Conservation (phyloP, 2,888 invertebrate genomes). For the Palloptera scutellata region DNA sequence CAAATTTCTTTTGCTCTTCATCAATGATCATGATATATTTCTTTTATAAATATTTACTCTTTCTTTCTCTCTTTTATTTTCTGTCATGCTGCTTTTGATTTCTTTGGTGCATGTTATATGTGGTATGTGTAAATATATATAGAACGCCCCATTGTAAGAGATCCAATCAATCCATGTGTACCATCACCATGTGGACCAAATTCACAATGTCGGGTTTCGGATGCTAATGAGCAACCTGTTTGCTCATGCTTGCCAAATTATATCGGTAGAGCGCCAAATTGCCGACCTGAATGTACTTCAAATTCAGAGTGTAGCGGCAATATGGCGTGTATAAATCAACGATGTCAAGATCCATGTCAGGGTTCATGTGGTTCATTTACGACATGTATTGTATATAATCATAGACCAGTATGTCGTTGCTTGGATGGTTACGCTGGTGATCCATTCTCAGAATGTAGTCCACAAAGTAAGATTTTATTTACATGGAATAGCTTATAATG, state of each 20-base stretch:
- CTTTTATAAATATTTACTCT: constrained; percentile 38
- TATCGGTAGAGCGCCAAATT: constrained; percentile 84
- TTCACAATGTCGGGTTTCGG: constrained; percentile 79
- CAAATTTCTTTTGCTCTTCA: constrained; percentile 18
- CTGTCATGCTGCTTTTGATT: constrained; percentile 39
- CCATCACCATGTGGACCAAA: constrained; percentile 87
- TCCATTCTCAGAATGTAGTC: constrained; percentile 80
- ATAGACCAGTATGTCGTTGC: constrained; percentile 85
- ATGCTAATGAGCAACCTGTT: constrained; percentile 74
- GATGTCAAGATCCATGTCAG: constrained; percentile 83
- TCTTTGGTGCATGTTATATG: constrained; percentile 19
- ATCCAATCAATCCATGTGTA: constrained; percentile 74
- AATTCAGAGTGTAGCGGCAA: constrained; percentile 86
- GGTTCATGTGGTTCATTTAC: constrained; percentile 85
- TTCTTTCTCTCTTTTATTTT: constrained; percentile 42
- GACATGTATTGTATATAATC: constrained; percentile 81
- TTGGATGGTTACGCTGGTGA: constrained; percentile 82
- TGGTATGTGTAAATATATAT: constrained; percentile 22
- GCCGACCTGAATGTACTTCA: constrained; percentile 85
- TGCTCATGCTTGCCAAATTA: constrained; percentile 83
- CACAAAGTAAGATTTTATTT: constrained; percentile 65
- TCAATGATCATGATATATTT: constrained; percentile 39
- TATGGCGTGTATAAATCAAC: constrained; percentile 82
- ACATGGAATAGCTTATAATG: constrained; percentile 15
- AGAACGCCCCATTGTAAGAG: constrained; percentile 55